These are phyloP conservation scores for Meles meles DNA, from an alignment of 2,113 vertebrate species.

Conservation along the genomic window DNA sequence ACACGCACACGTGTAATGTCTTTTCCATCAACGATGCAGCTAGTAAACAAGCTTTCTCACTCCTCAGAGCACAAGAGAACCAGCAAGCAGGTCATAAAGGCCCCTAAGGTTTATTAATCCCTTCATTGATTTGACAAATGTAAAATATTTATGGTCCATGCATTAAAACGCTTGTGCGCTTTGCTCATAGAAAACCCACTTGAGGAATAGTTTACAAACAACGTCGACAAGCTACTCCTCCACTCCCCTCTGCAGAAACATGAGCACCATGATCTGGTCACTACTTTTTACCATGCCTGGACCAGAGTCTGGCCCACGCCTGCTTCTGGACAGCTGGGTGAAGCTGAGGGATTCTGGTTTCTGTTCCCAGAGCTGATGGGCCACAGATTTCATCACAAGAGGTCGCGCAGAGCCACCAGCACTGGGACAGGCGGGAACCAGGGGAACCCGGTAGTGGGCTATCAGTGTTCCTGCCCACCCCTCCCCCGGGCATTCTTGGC, in stretches of 20 bases:
- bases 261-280: fast-evolving
- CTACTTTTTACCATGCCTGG: background rate
- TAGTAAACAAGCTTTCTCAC: background rate
- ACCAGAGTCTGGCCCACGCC: background rate
- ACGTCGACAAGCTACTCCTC: background rate
- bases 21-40: background rate
- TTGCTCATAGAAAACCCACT: slow-evolving; percentile 32
- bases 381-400: background rate
- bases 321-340: background rate
- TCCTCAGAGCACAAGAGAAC: slow-evolving; percentile 11
- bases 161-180: slow-evolving; percentile 54
- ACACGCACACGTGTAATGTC: background rate
- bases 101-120: slow-evolving; percentile 65
- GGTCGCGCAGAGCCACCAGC: background rate
- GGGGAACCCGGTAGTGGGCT: fast-evolving
- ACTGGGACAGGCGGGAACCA: background rate
- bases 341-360: background rate
- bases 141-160: slow-evolving; percentile 59
- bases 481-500: background rate
- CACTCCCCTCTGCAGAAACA: background rate
- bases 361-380: background rate
- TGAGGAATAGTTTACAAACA: background rate
- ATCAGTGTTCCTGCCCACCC: too few species aligned
- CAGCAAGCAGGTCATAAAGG: slow-evolving; percentile 55
- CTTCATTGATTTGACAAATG: slow-evolving; percentile 67